A percentile compares a stretch with the other conserved stretches of the same genome.
These are phyloP conservation scores for Columbina picui DNA, from an alignment of 2,113 vertebrate species.

Conservation along the genomic window DNA sequence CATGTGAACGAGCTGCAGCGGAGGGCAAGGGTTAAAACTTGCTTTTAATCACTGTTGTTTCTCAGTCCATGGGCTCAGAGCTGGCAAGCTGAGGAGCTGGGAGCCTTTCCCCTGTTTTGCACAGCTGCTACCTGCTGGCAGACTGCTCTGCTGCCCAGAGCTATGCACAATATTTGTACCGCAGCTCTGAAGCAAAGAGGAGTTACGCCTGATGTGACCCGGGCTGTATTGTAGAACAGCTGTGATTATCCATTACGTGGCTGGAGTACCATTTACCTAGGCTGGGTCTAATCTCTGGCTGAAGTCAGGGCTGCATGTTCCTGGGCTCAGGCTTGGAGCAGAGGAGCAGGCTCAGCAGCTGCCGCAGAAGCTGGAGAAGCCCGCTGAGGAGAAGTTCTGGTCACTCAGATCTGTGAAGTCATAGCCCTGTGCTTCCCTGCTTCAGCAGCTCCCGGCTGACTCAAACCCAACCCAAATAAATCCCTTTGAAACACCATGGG, in stretches of 20 bases:
- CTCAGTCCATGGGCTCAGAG: background rate
- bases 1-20: background rate
- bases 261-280: background rate
- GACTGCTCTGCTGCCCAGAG: background rate
- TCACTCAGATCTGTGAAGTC: background rate
- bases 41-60: background rate
- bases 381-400: background rate
- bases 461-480: background rate
- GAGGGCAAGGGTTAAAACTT: background rate
- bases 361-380: background rate
- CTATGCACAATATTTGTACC: background rate
- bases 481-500: background rate
- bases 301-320: background rate
- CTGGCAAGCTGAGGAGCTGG: background rate
- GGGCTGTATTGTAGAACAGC: background rate
- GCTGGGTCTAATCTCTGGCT: background rate
- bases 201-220: background rate
- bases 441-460: background rate
- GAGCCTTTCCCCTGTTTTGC: background rate
- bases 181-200: background rate
- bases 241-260: fast-evolving
- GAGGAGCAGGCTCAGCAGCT: background rate
- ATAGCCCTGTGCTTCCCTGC: fast-evolving
- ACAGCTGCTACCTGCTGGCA: background rate
- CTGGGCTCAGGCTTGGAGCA: background rate